Base-by-base conservation (phyloP, 30 jellyfish, hydroid and myxozoan species). In the Hydractinia echinata region DNA sequence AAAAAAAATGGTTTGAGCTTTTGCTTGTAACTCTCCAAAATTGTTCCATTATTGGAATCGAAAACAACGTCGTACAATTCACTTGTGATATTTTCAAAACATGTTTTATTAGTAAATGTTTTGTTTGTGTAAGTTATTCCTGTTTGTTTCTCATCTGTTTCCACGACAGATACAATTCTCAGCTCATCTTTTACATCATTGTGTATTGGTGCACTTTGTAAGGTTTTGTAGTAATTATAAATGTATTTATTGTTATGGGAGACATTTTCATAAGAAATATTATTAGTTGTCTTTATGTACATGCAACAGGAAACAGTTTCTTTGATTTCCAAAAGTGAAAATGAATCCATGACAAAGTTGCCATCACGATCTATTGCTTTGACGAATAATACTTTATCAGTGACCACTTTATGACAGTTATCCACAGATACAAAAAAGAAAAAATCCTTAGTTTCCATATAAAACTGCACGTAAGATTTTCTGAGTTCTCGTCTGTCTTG, bases 281-380 rank as follows among this genome's bases (percentile, higher is more conserved):
- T 6, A 19, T 19, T 58, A 6, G n/a, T 15, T 20, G 53, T 52
- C 30, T 48, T 15, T 10, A 71, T 52, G 67, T 71, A 71, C 5
- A 71, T 19, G 67, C 81, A 71, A 5, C 81, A 71, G 9, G 81
- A 71, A 8, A 71, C 81, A 1, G 67, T 19, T n/a, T 71, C 60
- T 71, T 30, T 30, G 0, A 71, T 71, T 19, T 71, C 50, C 67
- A 20, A 61, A 7, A 80, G n/a, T 49, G 18, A 10, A 66, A 80
- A 80, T 5, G 83, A 7, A 21, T 62, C 83, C 30, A 80, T 80
- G 10, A 61, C 87, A 61, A 56, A 80, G 49, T 39, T 39, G 21
- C 85, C 87, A 21, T 68, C 70, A 4, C 44, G 51, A 51, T 80
- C 64, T 4, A 85, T 60, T 19, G 87, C 87, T 80, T 80, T 19